Evolutionary conservation across 2,888 invertebrate species (phyloP), one percentile per base, ranked within the genome.

Genomic region (Galerucella nymphaeae): DNA sequence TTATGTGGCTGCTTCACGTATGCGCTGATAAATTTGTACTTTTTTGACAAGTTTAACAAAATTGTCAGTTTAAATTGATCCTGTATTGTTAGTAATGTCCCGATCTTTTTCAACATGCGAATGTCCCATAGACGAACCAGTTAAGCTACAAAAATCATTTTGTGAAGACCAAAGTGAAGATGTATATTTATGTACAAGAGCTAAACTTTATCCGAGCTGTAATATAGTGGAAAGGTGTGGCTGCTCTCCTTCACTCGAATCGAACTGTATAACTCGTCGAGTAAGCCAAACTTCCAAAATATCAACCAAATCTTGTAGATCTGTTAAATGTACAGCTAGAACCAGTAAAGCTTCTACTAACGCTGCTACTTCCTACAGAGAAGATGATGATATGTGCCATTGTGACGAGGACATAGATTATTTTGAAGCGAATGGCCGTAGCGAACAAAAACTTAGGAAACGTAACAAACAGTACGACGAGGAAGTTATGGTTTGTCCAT

Each of bases 311-410:
- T 30, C 30, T 9, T 23, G 0, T 9, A 58, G 58, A 30, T 58
- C 58, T 23, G 58, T 58, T 58, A 58, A 58, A 30, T 58, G 58
- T n/a, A 58, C 58, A 30, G 58, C 58, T 23, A 58, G 58, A 30
- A 58, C 23, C 23, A 13, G 14, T 14, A 14, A 14, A 30, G 5
- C 30, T 23, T 30, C 58, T 4, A 8, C 58, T n/a, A 58, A n/a
- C 30, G 58, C 30, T 13, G 11, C 58, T 2, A 58, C 58, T 18
- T 57, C 20, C 23, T 58, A 58, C 23, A 13, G 30, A 4, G 30
- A 58, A 6, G 23, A 13, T 14, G 23, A 58, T 58, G 23, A 58
- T 23, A 14, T 16, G 13, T 30, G 13, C 16, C 16, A 53, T 23
- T 23, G 58, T 58, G 58, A 58, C 58, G 58, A 58, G 13, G 16